Base-by-base conservation (phyloP, 1,140 invertebrate species). In the Drosophila gunungcola region DNA sequence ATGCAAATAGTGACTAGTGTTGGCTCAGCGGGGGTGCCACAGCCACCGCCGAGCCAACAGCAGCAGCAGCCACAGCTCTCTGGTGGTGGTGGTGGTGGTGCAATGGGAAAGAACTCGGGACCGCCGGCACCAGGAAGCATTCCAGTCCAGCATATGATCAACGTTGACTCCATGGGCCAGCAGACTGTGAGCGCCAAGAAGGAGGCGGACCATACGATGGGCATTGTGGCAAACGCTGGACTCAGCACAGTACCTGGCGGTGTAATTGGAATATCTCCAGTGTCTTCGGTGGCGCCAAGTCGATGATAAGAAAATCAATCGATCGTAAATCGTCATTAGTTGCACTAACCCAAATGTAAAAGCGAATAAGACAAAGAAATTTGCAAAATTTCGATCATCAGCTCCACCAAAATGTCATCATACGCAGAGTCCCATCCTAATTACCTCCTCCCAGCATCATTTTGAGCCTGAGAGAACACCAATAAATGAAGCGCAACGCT, bases 111-210 rank as follows among this genome's bases (percentile, higher is more conserved):
- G 16, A 65, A 38, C 7, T 11, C 60, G 7, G 74, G 65, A 16
- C 55, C 62, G 0, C 13, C 73, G 12, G 51, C 65, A n/a, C 72
- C 74, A 38, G 73, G 85, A 43, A 74, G 73, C 43, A 86, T 86
- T 53, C 58, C 84, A 56, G 80, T 85, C 42, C 83, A 91, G 54
- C 86, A 90, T 69, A 80, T 91, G 63, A 90, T 91, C 42, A 42
- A 75, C n/a, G 72, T 88, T 5, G 90, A 91, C 42, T 34, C 83
- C 4, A n/a, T 90, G 11, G 60, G 58, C 43, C 79, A 83, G 41
- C 53, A 70, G 27, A 32, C 72, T 4, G 48, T 88, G 16, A 60
- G 48, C 55, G 48, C 83, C 3, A 89, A 88, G 73, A 89, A 89
- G 46, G 85, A 89, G 16, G 16, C 63, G 21, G 84, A 90, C 27